Conservation (phyloP, 2,797 vertebrate genomes). For the Nothura maculosa region DNA sequence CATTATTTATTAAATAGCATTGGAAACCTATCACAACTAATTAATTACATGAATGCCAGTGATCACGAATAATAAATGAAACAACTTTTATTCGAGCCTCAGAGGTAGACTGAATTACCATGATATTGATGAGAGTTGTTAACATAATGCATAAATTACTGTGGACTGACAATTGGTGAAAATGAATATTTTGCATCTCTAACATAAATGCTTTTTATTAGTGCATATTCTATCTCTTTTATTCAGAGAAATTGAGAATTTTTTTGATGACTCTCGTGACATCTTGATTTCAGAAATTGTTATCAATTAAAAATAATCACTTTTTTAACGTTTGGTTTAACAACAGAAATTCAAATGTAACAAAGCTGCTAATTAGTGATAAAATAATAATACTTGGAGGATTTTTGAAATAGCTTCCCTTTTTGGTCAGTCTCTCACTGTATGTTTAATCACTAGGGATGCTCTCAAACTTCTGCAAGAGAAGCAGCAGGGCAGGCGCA, state of each 20-base stretch:
- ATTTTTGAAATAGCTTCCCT: background rate
- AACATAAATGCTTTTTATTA: background rate
- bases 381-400: background rate
- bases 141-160: background rate
- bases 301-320: background rate
- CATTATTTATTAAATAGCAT: background rate
- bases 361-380: background rate
- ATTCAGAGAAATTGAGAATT: background rate
- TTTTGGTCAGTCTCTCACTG: background rate
- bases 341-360: background rate
- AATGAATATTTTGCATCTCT: background rate
- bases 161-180: background rate
- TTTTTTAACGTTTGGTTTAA: background rate
- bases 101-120: background rate
- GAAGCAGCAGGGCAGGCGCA: constrained; percentile 69
- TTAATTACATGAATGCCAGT: background rate
- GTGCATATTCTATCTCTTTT: background rate
- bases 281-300: background rate
- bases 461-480: constrained; percentile 89
- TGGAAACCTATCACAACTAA: background rate
- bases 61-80: background rate
- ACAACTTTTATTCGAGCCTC: background rate
- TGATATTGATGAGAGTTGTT: background rate
- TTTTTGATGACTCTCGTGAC: background rate
- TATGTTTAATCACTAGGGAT: constrained; percentile 84